Evolutionary conservation across 1,140 invertebrate species (phyloP).

Genomic region (Pararge aegeria): DNA sequence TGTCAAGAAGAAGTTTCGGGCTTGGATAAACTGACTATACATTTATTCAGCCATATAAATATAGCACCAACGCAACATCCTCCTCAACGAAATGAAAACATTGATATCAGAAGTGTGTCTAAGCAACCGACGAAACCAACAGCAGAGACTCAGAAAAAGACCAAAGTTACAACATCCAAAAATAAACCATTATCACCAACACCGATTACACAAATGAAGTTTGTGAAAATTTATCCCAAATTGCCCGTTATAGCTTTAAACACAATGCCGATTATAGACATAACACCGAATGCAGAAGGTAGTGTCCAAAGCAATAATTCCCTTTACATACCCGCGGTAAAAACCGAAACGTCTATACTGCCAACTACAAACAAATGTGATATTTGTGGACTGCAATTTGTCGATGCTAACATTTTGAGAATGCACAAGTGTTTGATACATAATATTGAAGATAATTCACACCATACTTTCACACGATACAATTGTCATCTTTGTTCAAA

Average conservation of each 20-base stretch:
- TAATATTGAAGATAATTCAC: conserved; percentile 80
- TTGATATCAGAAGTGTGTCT: conserved; percentile 26
- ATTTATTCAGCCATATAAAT: conserved; percentile 86
- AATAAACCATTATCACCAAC: conserved; percentile 52
- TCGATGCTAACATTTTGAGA: conserved; percentile 84
- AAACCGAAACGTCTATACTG: conserved; percentile 53
- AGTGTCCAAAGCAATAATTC: conserved; percentile 34
- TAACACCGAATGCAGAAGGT: conserved; percentile 40
- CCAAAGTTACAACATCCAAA: conserved; percentile 50
- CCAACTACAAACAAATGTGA: conserved; percentile 80
- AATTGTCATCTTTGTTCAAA: conserved; percentile 89
- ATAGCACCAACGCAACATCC: conserved; percentile 37
- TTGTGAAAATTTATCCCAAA: conserved; percentile 71
- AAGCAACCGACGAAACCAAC: conserved; percentile 34
- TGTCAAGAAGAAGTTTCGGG: conserved; percentile 87
- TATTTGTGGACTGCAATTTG: conserved; percentile 86
- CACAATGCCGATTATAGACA: conserved; percentile 65
- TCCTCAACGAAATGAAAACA: conserved; percentile 26
- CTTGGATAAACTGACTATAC: conserved; percentile 91
- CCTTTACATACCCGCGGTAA: conserved; percentile 39
- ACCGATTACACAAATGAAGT: conserved; percentile 58
- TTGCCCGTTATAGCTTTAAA: conserved; percentile 65
- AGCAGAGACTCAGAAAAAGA: conserved; percentile 44
- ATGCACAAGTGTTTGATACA: conserved; percentile 89
- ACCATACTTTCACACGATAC: conserved; percentile 79